A percentile compares a stretch with the other conserved stretches of the same genome.
Conservation (phyloP, 1,140 invertebrate species). For the Teleopsis dalmanni region DNA sequence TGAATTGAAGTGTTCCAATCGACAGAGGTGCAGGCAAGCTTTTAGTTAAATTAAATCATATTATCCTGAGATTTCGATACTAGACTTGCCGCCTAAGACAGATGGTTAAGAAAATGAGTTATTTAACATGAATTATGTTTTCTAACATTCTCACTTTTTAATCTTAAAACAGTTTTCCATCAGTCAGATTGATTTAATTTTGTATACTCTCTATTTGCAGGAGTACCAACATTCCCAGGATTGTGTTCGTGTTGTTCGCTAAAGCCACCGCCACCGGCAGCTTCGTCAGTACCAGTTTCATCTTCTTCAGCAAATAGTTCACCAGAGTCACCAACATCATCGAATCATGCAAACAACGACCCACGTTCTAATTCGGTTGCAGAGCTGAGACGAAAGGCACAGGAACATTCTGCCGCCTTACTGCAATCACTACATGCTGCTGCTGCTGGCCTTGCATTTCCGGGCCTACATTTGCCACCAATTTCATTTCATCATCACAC, state of each 20-base stretch:
- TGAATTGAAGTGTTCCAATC: no score
- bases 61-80: no score
- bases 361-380: slow-evolving; percentile 74
- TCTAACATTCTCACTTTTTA: neutral
- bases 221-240: slow-evolving; percentile 55
- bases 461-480: slow-evolving; percentile 50
- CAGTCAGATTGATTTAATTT: neutral
- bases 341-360: slow-evolving; percentile 36
- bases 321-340: slow-evolving; percentile 40
- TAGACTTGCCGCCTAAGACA: no score
- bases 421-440: slow-evolving; percentile 61
- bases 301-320: slow-evolving; percentile 18
- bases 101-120: no score
- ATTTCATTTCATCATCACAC: slow-evolving; percentile 38
- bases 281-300: neutral
- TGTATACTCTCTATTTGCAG: slow-evolving; percentile 17
- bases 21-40: slow-evolving; percentile 1
- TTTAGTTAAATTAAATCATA: slow-evolving; percentile 10
- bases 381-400: slow-evolving; percentile 77
- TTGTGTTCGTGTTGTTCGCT: slow-evolving; percentile 71
- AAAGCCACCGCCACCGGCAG: slow-evolving; percentile 43
- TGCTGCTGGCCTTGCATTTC: slow-evolving; percentile 45
- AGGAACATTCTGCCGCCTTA: slow-evolving; percentile 81
- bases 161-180: neutral
- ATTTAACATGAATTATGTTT: neutral